A percentile compares a stretch with the other conserved stretches of the same genome.
Conservation (phyloP, 1,140 invertebrate species). For the Drosophila subobscura region DNA sequence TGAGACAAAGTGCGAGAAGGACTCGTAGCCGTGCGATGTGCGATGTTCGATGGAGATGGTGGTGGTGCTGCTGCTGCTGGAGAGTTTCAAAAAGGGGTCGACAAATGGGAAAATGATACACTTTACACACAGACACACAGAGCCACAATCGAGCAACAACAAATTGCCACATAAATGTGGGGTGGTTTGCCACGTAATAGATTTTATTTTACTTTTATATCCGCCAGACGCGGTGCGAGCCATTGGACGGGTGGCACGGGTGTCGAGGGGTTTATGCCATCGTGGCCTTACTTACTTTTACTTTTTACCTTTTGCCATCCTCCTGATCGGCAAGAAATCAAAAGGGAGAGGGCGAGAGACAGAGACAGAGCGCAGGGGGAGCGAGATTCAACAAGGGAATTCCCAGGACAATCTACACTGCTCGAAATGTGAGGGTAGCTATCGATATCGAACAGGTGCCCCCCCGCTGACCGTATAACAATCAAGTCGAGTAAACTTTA, state of each 20-base stretch:
- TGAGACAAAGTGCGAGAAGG: conserved; percentile 77
- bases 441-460: too few relatives aligned
- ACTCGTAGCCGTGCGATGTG: conserved; percentile 1
- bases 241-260: background rate
- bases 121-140: conserved; percentile 59
- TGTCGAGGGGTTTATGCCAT: background rate
- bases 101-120: conserved; percentile 83
- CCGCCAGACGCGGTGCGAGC: conserved; percentile 41
- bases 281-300: conserved; percentile 70
- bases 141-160: conserved; percentile 79
- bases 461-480: too few relatives aligned
- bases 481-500: too few relatives aligned
- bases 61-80: background rate
- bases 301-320: conserved; percentile 48
- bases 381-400: conserved; percentile 33
- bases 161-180: conserved; percentile 83
- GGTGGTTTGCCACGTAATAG: conserved; percentile 84
- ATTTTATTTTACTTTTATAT: conserved; percentile 83
- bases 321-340: background rate
- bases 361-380: background rate
- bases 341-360: background rate
- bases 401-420: conserved; percentile 58
- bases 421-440: conserved; percentile 2
- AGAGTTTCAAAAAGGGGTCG: conserved; percentile 61
- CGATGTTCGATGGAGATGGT: background rate